These are phyloP conservation scores for Archips crataeganus DNA, from an alignment of 2,888 invertebrate species.

Conservation along the genomic window DNA sequence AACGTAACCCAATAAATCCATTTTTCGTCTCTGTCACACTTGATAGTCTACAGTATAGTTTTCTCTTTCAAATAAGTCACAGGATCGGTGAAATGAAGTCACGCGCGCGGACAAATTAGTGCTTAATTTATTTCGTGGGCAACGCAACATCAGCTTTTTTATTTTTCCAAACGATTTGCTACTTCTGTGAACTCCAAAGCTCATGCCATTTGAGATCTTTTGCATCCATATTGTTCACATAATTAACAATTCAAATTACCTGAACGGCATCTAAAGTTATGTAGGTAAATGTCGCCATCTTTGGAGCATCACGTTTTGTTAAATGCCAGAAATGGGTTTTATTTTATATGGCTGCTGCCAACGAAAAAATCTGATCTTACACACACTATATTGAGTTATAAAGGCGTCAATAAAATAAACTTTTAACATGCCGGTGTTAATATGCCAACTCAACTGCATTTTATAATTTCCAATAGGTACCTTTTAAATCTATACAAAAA, in stretches of 20 bases:
- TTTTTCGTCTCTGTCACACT: constrained; percentile 55
- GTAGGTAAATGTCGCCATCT: constrained; percentile 16
- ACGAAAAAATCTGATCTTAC: constrained; percentile 22
- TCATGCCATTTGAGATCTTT: constrained; percentile 5
- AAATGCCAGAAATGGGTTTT: constrained; percentile 21
- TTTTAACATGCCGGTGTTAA: constrained; percentile 71
- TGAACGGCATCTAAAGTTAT: neutral
- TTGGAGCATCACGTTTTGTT: constrained; percentile 25
- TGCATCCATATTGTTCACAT: neutral
- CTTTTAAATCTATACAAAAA: constrained; percentile 55
- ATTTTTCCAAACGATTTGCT: constrained; percentile 12
- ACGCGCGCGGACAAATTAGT: constrained; percentile 71
- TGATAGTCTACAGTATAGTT: constrained; percentile 44
- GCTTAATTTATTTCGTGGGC: constrained; percentile 44
- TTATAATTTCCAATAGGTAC: constrained; percentile 48
- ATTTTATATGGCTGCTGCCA: constrained; percentile 18
- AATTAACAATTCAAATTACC: constrained; percentile 3
- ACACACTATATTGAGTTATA: constrained; percentile 43
- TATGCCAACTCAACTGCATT: constrained; percentile 52
- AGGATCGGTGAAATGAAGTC: constrained; percentile 69
- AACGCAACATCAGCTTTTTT: constrained; percentile 1
- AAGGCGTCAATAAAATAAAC: constrained; percentile 53
- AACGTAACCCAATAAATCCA: constrained; percentile 57
- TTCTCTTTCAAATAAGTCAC: constrained; percentile 59
- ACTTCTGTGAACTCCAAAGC: constrained; percentile 21